Evolutionary conservation across 2,113 vertebrate genomes (phyloP).

Genomic region (Myanophis thanlyinensis): DNA sequence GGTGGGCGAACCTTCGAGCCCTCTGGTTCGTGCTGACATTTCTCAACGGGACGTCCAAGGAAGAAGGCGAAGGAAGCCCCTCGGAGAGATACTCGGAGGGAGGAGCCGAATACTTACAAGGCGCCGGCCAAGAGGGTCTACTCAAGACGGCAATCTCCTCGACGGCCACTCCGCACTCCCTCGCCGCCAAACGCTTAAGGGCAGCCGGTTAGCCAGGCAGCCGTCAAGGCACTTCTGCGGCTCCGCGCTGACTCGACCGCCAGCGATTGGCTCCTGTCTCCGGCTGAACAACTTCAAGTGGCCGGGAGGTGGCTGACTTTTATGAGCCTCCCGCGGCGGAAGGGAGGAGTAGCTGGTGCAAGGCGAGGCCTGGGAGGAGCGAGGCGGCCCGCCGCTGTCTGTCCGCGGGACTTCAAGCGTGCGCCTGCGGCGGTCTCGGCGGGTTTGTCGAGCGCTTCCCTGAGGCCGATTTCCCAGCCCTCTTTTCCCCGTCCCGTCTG

Average conservation of each 20-base stretch:
- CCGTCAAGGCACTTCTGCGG: background rate
- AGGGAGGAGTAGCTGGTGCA: background rate
- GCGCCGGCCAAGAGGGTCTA: background rate
- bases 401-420: background rate
- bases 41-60: background rate
- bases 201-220: background rate
- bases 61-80: background rate
- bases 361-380: background rate
- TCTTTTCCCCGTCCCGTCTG: background rate
- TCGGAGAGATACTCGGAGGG: background rate
- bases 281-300: background rate
- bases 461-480: background rate
- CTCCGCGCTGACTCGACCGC: background rate
- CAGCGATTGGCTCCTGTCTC: background rate
- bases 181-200: background rate
- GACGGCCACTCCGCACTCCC: background rate
- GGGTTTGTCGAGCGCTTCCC: background rate
- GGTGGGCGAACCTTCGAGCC: background rate
- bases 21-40: background rate
- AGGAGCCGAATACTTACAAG: background rate
- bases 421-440: too few relatives aligned
- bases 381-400: background rate
- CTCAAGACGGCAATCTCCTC: background rate
- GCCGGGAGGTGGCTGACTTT: background rate
- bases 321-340: background rate